phyloP scores from a whole-genome alignment of 2,888 invertebrate species.

The Byasa hedistus region DNA sequence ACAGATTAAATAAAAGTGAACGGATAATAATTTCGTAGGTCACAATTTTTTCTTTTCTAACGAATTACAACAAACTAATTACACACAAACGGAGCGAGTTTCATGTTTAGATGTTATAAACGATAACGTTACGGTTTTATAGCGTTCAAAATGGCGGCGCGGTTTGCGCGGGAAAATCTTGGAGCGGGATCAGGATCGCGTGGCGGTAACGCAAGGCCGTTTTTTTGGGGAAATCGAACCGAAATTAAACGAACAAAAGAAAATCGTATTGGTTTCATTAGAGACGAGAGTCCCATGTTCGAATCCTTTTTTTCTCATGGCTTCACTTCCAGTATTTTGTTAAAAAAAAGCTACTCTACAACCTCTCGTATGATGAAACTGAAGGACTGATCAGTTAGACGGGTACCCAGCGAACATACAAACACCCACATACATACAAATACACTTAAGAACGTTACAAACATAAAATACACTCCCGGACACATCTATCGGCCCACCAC shows the following conservation, averaged over 20 bases:
- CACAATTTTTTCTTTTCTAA: conserved; percentile 11
- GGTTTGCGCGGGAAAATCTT: conserved; percentile 31
- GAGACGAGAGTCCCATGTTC: no score
- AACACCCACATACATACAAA: no score
- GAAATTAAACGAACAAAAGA: conserved; percentile 10
- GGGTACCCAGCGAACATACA: no score
- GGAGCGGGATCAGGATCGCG: conserved; percentile 10
- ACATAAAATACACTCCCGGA: no score
- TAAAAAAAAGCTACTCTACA: no score
- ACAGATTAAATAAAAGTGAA: conserved; percentile 20
- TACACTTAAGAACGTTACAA: no score
- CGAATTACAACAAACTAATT: conserved; percentile 25
- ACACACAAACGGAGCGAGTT: conserved; percentile 30
- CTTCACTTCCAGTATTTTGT: no score
- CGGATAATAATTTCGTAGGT: not conserved
- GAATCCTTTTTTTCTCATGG: no score
- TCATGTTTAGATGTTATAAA: conserved; percentile 34
- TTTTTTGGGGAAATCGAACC: conserved; percentile 18
- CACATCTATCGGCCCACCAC: no score
- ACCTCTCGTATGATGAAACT: no score
- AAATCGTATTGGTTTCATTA: no score
- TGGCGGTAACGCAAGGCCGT: conserved; percentile 22
- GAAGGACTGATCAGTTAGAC: no score
- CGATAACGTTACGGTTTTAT: conserved; percentile 29
- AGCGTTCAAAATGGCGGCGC: conserved; percentile 21